These are phyloP conservation scores for Anaspis maculata DNA, from an alignment of 2,888 invertebrate species.

Conservation along the genomic window DNA sequence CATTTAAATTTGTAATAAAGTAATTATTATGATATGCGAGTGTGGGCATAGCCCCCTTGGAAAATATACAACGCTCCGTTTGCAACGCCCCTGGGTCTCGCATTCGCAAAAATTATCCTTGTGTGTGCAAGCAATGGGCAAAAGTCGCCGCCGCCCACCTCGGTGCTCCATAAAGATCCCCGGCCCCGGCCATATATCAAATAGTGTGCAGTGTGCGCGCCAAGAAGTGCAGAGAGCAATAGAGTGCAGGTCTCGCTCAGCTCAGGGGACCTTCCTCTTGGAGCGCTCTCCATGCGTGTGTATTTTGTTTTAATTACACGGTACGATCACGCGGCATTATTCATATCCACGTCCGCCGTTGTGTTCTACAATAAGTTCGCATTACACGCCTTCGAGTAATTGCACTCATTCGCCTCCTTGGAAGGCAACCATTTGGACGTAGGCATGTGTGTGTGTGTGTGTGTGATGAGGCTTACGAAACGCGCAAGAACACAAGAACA, in stretches of 20 bases:
- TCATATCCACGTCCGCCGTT: slow-evolving; percentile 39
- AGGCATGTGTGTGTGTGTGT: too few species aligned
- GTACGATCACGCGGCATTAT: slow-evolving; percentile 39
- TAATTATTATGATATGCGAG: too few species aligned
- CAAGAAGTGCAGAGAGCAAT: slow-evolving; percentile 12
- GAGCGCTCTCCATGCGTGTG: slow-evolving; percentile 33
- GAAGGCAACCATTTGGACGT: slow-evolving; percentile 25
- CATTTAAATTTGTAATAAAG: too few species aligned
- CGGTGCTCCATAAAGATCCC: slow-evolving; percentile 12
- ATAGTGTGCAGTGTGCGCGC: slow-evolving; percentile 8
- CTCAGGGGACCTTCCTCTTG: too few species aligned
- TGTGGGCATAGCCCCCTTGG: too few species aligned
- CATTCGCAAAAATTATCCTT: too few species aligned
- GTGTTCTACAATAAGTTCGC: slow-evolving; percentile 39
- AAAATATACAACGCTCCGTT: too few species aligned
- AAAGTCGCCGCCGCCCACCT: slow-evolving; percentile 7
- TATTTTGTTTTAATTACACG: slow-evolving; percentile 42
- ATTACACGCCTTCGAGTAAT: slow-evolving; percentile 37
- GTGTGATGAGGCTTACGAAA: too few species aligned
- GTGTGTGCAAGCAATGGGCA: too few species aligned
- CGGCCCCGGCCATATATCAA: slow-evolving; percentile 14
- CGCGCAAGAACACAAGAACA: not conserved
- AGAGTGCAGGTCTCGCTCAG: too few species aligned
- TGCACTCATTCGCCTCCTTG: slow-evolving; percentile 36
- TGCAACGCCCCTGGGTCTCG: too few species aligned